phyloP scores from a whole-genome alignment of 2,888 invertebrate species.

The Cheilosia urbana region DNA sequence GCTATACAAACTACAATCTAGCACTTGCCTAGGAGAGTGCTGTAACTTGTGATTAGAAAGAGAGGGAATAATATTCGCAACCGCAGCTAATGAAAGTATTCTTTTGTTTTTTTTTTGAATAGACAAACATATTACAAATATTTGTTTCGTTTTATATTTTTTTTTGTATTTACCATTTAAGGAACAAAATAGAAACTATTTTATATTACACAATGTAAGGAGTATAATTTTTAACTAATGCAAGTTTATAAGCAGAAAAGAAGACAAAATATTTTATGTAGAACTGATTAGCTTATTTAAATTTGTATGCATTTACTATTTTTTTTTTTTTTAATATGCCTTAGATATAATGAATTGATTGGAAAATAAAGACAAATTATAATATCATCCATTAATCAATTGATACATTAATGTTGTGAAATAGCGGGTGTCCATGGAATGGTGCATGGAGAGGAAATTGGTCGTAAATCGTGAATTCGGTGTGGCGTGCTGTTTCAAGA shows the following conservation, averaged over 20 bases:
- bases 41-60: slow-evolving; percentile 65
- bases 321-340: slow-evolving; percentile 22
- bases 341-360: slow-evolving; percentile 48
- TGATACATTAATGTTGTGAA: neutral
- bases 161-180: slow-evolving; percentile 12
- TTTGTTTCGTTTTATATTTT: neutral
- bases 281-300: slow-evolving; percentile 73
- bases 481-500: neutral
- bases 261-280: slow-evolving; percentile 69
- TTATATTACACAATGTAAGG: slow-evolving; percentile 21
- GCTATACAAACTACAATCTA: slow-evolving; percentile 30
- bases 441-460: slow-evolving; percentile 5
- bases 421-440: neutral
- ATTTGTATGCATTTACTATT: slow-evolving; percentile 61
- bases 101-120: slow-evolving; percentile 23
- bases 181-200: slow-evolving; percentile 33
- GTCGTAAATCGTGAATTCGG: slow-evolving; percentile 18
- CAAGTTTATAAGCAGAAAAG: slow-evolving; percentile 37
- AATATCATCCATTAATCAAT: slow-evolving; percentile 30
- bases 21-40: slow-evolving; percentile 50
- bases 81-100: slow-evolving; percentile 60
- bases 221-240: slow-evolving; percentile 11
- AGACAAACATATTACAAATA: slow-evolving; percentile 42
- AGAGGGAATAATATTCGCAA: slow-evolving; percentile 44
- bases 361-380: slow-evolving; percentile 45